Base-by-base conservation (phyloP, 1,140 invertebrate genomes). In the Trypoxylus dichotomus region DNA sequence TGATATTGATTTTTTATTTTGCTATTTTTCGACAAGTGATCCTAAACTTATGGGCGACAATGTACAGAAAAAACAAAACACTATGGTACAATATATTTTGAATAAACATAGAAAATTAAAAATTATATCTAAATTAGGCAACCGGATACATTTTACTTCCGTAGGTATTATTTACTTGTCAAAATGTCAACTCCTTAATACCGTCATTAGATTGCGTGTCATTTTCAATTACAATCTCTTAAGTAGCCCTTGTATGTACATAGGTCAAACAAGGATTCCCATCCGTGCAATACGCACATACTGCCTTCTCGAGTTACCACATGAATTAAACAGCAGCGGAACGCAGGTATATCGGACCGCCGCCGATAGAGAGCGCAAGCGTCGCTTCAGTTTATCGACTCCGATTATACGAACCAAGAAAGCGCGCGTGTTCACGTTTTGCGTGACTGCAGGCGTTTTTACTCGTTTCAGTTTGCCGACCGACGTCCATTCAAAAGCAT, bases 381-480 rank as follows among this genome's bases (percentile, higher is more conserved):
- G 60, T 63, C 60, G 60, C 60, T 19, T 24, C 60, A 1, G 19
- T 63, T 63, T 63, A 63, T 63, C 60, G 60, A 63, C 60, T 24
- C 7, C 25, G 25, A 24, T 13, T 63, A 63, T 27, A 27, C 60
- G 60, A 25, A 63, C 60, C 60, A 63, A 63, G 60, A 63, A 63
- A 63, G 60, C 60, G 60, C 60, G 60, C 60, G 60, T 63, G 60
- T 63, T 63, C 60, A 27, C 60, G 60, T 63, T 63, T 63, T 63
- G 60, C 60, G 60, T 63, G 60, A 24, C 60, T 63, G 60, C 60
- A 63, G 60, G 60, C 60, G 60, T 63, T 24, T 63, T 63, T 27
- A 63, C 10, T 24, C n/a, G 60, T 13, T 63, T 63, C 60, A 63
- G 60, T 63, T 63, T 63, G 6, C 60, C 13, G 60, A 63, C 60